Conservation (phyloP, 2,888 invertebrate species). For the Leucophenga maculata region DNA sequence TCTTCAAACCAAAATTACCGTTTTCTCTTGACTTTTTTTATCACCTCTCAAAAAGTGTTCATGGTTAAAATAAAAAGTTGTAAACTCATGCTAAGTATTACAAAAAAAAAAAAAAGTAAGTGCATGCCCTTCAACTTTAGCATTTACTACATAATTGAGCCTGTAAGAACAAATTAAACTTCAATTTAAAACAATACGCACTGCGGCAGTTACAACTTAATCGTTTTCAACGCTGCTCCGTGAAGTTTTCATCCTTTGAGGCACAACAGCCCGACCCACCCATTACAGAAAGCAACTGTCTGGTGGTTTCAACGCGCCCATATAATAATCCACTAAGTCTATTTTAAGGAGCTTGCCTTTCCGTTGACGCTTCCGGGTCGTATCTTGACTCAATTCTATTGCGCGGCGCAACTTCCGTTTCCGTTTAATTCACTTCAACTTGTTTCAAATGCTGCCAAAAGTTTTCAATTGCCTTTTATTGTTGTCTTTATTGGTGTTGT, state of each 20-base stretch:
- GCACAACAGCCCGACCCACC: not conserved
- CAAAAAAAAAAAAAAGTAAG: too few species aligned
- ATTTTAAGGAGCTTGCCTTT: constrained; percentile 29
- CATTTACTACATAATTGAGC: constrained; percentile 53
- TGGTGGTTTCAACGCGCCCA: constrained; percentile 30
- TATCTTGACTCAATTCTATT: not conserved
- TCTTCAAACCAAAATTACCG: too few species aligned
- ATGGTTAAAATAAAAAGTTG: too few species aligned
- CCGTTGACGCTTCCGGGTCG: constrained; percentile 4
- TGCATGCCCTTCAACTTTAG: too few species aligned
- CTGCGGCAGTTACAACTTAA: constrained; percentile 12
- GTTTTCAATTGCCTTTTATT: constrained; percentile 66
- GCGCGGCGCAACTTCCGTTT: constrained; percentile 35
- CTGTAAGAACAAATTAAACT: constrained; percentile 71
- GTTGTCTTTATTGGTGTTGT: constrained; percentile 50
- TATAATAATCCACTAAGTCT: constrained; percentile 15
- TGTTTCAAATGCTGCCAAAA: constrained; percentile 63
- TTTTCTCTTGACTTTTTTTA: too few species aligned
- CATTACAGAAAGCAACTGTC: constrained; percentile 34
- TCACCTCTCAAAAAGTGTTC: too few species aligned
- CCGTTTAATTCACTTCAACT: constrained; percentile 49
- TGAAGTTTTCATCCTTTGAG: not conserved
- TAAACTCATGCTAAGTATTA: too few species aligned
- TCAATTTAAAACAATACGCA: constrained; percentile 50
- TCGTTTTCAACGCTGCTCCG: not conserved